Percentiles rank a stretch among this genome's conserved stretches.
phyloP scores from a whole-genome alignment of 2,888 invertebrate species.

The Helleia helle region DNA sequence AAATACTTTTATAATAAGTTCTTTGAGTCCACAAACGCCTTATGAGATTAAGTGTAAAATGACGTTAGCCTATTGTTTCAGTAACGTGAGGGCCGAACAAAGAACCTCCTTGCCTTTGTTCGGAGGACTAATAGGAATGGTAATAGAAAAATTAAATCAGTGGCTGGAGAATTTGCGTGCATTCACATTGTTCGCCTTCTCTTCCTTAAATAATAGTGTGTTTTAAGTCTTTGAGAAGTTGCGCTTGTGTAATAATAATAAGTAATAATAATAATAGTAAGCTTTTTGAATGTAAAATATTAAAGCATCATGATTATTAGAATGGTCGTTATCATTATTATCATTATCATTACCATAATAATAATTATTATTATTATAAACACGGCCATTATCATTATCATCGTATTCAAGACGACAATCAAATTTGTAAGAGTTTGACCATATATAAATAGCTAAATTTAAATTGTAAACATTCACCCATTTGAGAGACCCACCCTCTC shows the following conservation, averaged over 20 bases:
- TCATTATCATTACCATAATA: neutral
- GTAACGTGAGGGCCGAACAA: conserved; percentile 23
- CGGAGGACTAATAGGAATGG: conserved; percentile 13
- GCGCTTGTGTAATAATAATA: too few species aligned
- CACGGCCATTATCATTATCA: too few species aligned
- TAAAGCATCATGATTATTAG: neutral
- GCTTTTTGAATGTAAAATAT: neutral
- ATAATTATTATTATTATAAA: neutral
- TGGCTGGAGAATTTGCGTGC: conserved; percentile 9
- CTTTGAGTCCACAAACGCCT: conserved; percentile 23
- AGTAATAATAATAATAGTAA: too few species aligned
- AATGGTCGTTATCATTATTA: neutral
- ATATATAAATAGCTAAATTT: too few species aligned
- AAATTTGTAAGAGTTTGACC: too few species aligned
- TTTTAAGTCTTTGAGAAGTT: too few species aligned
- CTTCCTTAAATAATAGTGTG: too few species aligned
- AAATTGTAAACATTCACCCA: too few species aligned
- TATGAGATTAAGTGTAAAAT: conserved; percentile 27
- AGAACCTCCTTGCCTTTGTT: conserved; percentile 48
- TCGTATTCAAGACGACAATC: too few species aligned
- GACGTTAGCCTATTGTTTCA: conserved; percentile 24
- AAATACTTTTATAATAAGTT: conserved; percentile 8
- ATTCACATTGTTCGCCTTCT: conserved; percentile 7
- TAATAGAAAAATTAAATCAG: conserved; percentile 13
- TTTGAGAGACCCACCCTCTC: too few species aligned